phyloP scores from a whole-genome alignment of 2,888 invertebrate genomes.

The Lasioglossum calceatum region DNA sequence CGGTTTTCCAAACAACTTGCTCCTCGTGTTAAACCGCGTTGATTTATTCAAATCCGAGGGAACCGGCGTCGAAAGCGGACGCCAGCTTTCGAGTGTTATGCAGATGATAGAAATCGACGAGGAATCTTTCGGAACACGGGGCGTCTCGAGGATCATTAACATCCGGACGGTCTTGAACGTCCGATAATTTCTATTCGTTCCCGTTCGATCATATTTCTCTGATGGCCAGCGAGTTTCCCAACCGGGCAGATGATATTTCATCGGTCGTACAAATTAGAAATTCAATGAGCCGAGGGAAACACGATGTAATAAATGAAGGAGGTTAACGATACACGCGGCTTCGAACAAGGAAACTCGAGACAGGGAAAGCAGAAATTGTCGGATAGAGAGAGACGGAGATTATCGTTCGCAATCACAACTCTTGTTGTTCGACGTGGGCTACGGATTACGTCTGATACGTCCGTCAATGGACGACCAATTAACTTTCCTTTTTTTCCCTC shows the following conservation, averaged over 20 bases:
- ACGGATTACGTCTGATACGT: conserved; percentile 76
- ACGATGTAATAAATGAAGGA: conserved; percentile 39
- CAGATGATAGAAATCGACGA: background rate
- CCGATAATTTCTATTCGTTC: conserved; percentile 41
- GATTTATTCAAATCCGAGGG: conserved; percentile 8
- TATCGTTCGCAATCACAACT: conserved; percentile 61
- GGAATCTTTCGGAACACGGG: background rate
- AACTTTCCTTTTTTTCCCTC: conserved; percentile 71
- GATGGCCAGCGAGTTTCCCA: conserved; percentile 39
- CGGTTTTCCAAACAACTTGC: background rate
- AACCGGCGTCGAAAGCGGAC: conserved; percentile 6
- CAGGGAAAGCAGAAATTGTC: conserved; percentile 2
- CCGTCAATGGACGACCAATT: conserved; percentile 77
- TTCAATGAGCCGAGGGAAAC: conserved; percentile 48
- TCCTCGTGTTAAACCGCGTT: background rate
- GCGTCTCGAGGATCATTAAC: background rate
- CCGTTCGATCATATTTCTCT: conserved; percentile 24
- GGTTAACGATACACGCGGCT: conserved; percentile 40
- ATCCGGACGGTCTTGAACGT: conserved; percentile 1
- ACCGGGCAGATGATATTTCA: conserved; percentile 40
- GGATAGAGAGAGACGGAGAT: conserved; percentile 32
- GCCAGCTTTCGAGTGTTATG: background rate
- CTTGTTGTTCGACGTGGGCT: conserved; percentile 51
- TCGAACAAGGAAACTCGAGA: background rate
- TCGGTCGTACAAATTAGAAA: conserved; percentile 54